Evolutionary conservation across 37 sponge, comb jelly and placozoan genomes (phyloP), one percentile per base, ranked within the genome.

Genomic region (Chondrosia reniformis): DNA sequence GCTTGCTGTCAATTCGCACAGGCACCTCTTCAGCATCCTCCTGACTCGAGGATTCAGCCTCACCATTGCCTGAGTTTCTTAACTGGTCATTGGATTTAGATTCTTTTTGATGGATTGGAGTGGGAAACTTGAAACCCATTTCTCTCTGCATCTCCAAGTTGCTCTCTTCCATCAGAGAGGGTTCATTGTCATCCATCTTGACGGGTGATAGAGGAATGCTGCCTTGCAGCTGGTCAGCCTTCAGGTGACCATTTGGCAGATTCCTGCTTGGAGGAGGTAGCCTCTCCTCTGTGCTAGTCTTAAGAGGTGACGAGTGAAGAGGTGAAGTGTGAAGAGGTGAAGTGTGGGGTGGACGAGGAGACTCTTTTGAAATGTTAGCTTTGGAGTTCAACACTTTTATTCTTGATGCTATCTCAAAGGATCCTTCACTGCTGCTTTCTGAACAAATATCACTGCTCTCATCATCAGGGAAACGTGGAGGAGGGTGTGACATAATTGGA

Each of bases 401-500:
- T 10, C 42, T 40, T 19, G 72, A 24, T 25, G n/a, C 42, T 21
- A n/a, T n/a, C 21, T 69, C 72, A 25, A 69, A 31, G 4, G 72
- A 69, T 8, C 39, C 8, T 40, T 69, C 72, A 69, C 72, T 69
- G 15, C 72, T 44, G 3, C 44, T 69, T 25, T 69, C 72, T 1
- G 72, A 69, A 8, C 72, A 31, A 2, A 34, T 69, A 44, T 69
- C 72, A 40, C 72, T 69, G 41, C 39, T 69, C 41, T 69, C 72
- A 40, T 56, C 58, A 56, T 69, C 72, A n/a, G 72, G 42, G 24
- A 69, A 69, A 19, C 7, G 43, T 39, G 31, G n/a, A 1, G 72
- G 72, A 9, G 36, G 22, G 1, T 36, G 44, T 13, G 42, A 24
- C 72, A 69, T 69, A 19, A 34, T 39, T 17, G 40, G 72, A 25